These are phyloP conservation scores for Melanargia galathea DNA, from an alignment of 2,888 invertebrate genomes.

Conservation along the genomic window DNA sequence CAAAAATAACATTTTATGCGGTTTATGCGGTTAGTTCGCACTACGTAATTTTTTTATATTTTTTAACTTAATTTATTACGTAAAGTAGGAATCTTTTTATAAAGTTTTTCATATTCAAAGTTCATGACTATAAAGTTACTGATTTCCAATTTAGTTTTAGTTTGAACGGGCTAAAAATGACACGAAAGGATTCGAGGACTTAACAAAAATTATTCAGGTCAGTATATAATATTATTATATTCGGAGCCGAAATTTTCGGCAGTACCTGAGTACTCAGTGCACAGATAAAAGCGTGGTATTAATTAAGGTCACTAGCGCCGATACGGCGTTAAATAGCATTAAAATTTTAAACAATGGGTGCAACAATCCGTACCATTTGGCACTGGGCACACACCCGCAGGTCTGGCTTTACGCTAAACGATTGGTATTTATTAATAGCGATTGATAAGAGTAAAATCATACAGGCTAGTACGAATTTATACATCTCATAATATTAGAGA, in stretches of 20 bases:
- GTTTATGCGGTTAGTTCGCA: too few species aligned
- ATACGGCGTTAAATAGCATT: slow-evolving; percentile 7
- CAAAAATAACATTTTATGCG: too few species aligned
- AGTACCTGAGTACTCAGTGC: neutral
- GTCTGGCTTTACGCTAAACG: neutral
- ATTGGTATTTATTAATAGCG: neutral
- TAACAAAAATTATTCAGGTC: neutral
- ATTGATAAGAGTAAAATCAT: neutral
- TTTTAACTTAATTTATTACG: too few species aligned
- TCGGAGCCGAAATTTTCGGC: neutral
- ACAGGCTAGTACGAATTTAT: too few species aligned
- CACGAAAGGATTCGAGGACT: too few species aligned
- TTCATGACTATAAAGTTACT: too few species aligned
- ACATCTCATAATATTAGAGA: too few species aligned
- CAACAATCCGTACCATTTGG: neutral
- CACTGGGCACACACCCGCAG: neutral
- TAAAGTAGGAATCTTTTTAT: too few species aligned
- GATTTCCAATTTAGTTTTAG: too few species aligned
- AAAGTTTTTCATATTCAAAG: too few species aligned
- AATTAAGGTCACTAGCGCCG: neutral
- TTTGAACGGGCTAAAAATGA: too few species aligned
- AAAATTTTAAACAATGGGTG: slow-evolving; percentile 5
- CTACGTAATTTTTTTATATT: too few species aligned
- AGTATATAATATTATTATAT: neutral
- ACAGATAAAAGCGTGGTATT: neutral